Conservation (phyloP, 2,113 vertebrate species). For the Vidua chalybeata region DNA sequence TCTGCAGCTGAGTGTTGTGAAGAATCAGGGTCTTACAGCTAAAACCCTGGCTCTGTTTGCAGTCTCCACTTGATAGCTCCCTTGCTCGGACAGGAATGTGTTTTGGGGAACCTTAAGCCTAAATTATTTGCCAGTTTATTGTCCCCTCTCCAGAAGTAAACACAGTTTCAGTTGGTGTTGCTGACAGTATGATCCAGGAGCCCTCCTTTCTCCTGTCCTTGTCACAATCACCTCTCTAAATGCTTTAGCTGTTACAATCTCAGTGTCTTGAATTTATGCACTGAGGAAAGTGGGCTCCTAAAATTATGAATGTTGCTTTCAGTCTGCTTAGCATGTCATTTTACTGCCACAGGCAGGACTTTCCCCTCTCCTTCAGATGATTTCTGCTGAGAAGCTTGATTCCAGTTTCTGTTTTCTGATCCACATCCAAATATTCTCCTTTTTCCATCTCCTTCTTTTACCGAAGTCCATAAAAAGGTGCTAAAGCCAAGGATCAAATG, state of each 20-base stretch:
- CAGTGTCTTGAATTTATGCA: slow-evolving; percentile 46
- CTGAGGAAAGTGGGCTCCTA: slow-evolving; percentile 10
- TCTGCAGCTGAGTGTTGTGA: not conserved
- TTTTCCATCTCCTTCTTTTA: not conserved
- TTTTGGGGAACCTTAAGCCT: not conserved
- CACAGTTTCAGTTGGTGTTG: not conserved
- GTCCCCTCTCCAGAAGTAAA: not conserved
- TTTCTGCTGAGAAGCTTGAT: not conserved
- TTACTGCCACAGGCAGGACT: not conserved
- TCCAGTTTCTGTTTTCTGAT: slow-evolving; percentile 23
- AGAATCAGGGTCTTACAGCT: not conserved
- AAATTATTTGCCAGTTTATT: not conserved
- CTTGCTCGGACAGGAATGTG: not conserved
- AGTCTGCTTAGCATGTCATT: not conserved
- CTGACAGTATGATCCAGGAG: not conserved
- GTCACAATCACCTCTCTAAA: slow-evolving; percentile 48
- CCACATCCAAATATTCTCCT: not conserved
- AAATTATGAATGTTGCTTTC: slow-evolving; percentile 15
- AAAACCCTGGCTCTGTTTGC: not conserved
- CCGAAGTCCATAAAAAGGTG: not conserved
- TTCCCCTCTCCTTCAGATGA: not conserved
- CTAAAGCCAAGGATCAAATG: not conserved
- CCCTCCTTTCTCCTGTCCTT: not conserved
- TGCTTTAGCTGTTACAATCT: slow-evolving; percentile 36
- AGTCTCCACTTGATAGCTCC: fast-evolving